These are phyloP conservation scores for Dipus sagitta DNA, from an alignment of 2,797 vertebrate species.

Conservation along the genomic window DNA sequence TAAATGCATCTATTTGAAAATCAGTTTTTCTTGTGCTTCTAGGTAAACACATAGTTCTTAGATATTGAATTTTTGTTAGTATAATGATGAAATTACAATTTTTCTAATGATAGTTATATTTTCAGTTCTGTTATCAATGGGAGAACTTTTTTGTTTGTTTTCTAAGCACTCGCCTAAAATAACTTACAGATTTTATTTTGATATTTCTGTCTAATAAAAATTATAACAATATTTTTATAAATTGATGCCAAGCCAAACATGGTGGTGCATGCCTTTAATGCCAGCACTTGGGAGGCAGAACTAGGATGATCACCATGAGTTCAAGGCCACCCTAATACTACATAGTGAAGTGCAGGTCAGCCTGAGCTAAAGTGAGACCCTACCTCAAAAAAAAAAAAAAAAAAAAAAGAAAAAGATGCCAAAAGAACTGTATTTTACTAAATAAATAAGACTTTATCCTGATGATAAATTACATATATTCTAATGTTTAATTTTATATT, in stretches of 20 bases:
- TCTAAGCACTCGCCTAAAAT: not conserved
- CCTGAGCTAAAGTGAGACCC: no score
- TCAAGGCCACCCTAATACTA: no score
- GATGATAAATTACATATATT: not conserved
- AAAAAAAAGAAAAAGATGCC: not conserved
- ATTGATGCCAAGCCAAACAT: not conserved
- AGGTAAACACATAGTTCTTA: not conserved
- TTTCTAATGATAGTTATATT: not conserved
- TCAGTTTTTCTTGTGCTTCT: not conserved
- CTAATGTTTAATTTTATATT: not conserved
- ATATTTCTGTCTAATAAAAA: not conserved
- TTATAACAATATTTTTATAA: not conserved
- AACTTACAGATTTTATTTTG: not conserved
- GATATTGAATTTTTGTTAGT: not conserved
- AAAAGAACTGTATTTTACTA: not conserved
- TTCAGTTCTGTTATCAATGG: not conserved
- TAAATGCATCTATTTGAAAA: conserved; percentile 2
- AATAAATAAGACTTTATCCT: not conserved
- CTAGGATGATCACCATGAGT: no score
- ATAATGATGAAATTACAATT: not conserved
- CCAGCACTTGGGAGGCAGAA: no score
- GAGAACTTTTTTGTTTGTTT: conserved; percentile 19
- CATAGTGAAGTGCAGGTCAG: no score
- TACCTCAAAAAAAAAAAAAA: no score
- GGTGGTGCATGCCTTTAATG: no score